phyloP scores from a whole-genome alignment of 2,888 invertebrate genomes.

The Coremacera marginata region DNA sequence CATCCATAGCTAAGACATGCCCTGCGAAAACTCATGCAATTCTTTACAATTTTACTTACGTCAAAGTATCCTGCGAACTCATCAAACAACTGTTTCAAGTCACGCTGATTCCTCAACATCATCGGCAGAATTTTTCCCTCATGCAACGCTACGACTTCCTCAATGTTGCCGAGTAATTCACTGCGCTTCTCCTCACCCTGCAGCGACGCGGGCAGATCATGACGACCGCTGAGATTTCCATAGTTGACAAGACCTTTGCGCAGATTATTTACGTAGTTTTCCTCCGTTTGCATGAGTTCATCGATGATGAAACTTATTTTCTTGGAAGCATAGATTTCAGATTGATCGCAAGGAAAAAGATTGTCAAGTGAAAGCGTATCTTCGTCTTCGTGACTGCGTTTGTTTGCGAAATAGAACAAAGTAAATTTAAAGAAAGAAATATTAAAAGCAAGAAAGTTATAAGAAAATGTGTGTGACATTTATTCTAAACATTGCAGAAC shows the following conservation, averaged over 20 bases:
- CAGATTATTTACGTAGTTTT: slow-evolving; percentile 65
- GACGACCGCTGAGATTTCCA: slow-evolving; percentile 55
- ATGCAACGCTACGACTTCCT: slow-evolving; percentile 91
- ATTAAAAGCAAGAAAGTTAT: neutral
- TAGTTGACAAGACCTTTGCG: slow-evolving; percentile 64
- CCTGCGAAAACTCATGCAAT: too few species aligned
- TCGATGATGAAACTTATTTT: slow-evolving; percentile 68
- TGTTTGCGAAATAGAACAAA: neutral
- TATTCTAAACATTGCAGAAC: too few species aligned
- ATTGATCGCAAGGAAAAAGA: slow-evolving; percentile 66
- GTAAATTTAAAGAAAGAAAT: slow-evolving; percentile 2
- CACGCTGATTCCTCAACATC: slow-evolving; percentile 63
- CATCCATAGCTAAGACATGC: too few species aligned
- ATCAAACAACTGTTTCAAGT: slow-evolving; percentile 65
- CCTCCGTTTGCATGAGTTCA: slow-evolving; percentile 68
- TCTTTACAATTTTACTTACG: slow-evolving; percentile 55
- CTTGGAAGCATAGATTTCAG: slow-evolving; percentile 65
- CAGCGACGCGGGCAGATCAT: slow-evolving; percentile 60
- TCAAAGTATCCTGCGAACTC: slow-evolving; percentile 64
- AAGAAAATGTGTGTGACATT: neutral
- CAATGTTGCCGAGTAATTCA: slow-evolving; percentile 87
- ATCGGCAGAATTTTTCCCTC: slow-evolving; percentile 64
- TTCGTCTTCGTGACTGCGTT: slow-evolving; percentile 63
- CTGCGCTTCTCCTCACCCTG: slow-evolving; percentile 57
- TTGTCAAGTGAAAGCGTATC: slow-evolving; percentile 65